Evolutionary conservation across 2,113 vertebrate species (phyloP).

Genomic region (Stictonetta naevosa): DNA sequence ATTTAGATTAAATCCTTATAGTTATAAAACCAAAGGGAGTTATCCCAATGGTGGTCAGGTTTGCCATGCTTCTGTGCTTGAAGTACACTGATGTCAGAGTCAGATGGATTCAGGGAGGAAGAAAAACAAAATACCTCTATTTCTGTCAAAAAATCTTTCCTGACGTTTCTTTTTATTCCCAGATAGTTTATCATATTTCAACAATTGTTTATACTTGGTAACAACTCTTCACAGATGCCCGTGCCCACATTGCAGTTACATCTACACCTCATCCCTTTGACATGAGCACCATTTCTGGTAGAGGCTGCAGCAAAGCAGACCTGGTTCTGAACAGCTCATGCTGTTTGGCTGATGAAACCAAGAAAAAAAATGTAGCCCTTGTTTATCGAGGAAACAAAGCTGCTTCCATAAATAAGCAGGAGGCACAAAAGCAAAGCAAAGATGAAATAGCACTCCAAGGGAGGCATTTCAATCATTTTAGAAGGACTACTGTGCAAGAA

Average conservation of each 20-base stretch:
- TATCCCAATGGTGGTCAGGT: background rate
- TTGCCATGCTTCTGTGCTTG: background rate
- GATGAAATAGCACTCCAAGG: background rate
- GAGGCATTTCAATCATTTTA: background rate
- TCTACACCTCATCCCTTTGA: background rate
- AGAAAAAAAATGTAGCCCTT: conserved; percentile 8
- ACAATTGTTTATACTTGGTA: background rate
- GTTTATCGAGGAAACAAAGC: conserved; percentile 42
- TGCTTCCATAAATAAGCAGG: conserved; percentile 38
- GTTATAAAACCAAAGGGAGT: background rate
- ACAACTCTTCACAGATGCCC: background rate
- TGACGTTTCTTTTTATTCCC: background rate
- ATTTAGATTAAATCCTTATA: background rate
- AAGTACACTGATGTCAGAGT: background rate
- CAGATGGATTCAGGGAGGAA: background rate
- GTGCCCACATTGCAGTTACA: background rate
- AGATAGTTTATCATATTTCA: background rate
- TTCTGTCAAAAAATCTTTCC: background rate
- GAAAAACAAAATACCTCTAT: background rate
- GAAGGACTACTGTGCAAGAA: background rate
- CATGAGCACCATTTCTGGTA: background rate
- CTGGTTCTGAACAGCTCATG: background rate
- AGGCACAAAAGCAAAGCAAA: conserved; percentile 18
- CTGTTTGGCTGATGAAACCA: conserved; percentile 23
- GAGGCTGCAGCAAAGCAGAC: background rate